Conservation (phyloP, 2,888 invertebrate species). For the Lasioglossum calceatum region DNA sequence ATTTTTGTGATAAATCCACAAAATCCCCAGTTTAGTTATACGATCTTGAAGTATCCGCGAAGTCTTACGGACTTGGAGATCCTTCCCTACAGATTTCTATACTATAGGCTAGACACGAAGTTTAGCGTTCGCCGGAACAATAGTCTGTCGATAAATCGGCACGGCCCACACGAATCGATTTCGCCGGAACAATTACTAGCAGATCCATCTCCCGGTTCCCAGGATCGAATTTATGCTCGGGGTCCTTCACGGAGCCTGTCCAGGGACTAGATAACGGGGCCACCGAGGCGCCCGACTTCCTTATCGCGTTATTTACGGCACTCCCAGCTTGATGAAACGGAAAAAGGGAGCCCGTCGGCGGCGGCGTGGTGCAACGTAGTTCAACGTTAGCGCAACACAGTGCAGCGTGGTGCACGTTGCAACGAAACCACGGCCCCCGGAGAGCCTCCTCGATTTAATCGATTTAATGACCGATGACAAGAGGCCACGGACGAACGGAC, state of each 20-base stretch:
- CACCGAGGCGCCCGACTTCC: constrained; percentile 66
- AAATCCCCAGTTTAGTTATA: neutral
- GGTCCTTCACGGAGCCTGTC: constrained; percentile 3
- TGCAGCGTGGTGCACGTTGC: constrained; percentile 24
- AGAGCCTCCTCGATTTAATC: constrained; percentile 54
- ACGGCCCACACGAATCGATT: constrained; percentile 30
- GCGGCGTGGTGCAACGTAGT: neutral
- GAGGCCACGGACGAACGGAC: constrained; percentile 60
- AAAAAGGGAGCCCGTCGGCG: neutral
- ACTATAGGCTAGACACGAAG: neutral
- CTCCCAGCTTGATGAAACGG: constrained; percentile 33
- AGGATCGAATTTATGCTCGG: constrained; percentile 46
- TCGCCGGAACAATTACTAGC: constrained; percentile 52
- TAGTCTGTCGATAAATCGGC: constrained; percentile 35
- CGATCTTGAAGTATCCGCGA: neutral
- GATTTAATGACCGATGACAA: constrained; percentile 73
- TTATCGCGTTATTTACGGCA: constrained; percentile 77
- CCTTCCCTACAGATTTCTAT: neutral
- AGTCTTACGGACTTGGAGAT: neutral
- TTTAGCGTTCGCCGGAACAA: constrained; percentile 20
- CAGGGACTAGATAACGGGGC: constrained; percentile 48
- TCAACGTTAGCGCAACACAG: neutral
- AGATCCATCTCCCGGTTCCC: constrained; percentile 42
- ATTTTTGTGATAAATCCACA: neutral
- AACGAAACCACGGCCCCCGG: constrained; percentile 26